phyloP scores from a whole-genome alignment of 2,797 vertebrate species.

The Esox masquinongy region DNA sequence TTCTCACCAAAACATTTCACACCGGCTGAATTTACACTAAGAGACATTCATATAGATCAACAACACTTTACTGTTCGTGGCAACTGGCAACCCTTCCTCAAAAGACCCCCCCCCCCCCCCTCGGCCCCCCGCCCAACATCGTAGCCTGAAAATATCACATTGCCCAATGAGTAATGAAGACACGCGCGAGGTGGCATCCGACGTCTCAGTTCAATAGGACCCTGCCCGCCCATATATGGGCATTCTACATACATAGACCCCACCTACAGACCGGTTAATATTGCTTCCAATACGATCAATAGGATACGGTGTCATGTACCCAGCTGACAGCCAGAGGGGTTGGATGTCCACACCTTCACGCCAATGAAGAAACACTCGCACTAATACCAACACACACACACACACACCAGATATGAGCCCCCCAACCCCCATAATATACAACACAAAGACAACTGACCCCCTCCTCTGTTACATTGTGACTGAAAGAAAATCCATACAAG shows the following conservation, averaged over 20 bases:
- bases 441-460: constrained; percentile 12
- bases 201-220: too few relatives aligned
- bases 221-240: not conserved
- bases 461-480: not conserved
- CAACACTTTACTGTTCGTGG: too few relatives aligned
- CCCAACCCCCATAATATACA: constrained; percentile 4
- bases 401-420: not conserved
- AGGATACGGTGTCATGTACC: constrained; percentile 29
- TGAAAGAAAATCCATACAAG: constrained; percentile 25
- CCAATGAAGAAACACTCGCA: not conserved
- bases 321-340: constrained; percentile 39
- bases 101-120: too few relatives aligned
- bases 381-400: not conserved
- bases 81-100: too few relatives aligned
- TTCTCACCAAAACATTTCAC: too few relatives aligned
- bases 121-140: too few relatives aligned
- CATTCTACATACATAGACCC: not conserved
- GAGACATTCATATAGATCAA: too few relatives aligned
- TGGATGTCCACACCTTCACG: not conserved
- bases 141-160: too few relatives aligned
- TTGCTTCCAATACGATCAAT: constrained; percentile 24
- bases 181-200: too few relatives aligned
- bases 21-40: too few relatives aligned
- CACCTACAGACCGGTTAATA: constrained; percentile 12
- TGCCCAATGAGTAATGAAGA: too few relatives aligned